These are phyloP conservation scores for Diglossa brunneiventris DNA, from an alignment of 2,113 vertebrate genomes.

Conservation along the genomic window DNA sequence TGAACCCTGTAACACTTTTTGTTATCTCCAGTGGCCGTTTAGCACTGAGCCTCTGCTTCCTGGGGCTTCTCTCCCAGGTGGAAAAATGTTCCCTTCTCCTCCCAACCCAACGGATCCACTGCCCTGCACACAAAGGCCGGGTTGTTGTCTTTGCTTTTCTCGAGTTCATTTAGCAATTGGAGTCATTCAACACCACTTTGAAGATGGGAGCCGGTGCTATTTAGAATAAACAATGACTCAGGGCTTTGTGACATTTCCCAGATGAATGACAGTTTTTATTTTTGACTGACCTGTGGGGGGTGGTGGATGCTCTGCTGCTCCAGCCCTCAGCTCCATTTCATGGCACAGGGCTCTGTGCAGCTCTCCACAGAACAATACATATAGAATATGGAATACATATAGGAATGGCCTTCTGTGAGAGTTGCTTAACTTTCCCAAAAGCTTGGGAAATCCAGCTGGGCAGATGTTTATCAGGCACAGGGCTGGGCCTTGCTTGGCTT, in stretches of 20 bases:
- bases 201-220: not conserved
- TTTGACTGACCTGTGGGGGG: not conserved
- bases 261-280: not conserved
- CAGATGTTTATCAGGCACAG: constrained; percentile 27
- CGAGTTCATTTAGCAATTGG: not conserved
- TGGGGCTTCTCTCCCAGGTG: not conserved
- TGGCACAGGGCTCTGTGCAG: not conserved
- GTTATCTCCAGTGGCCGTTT: not conserved
- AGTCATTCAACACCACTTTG: not conserved
- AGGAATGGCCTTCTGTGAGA: not conserved
- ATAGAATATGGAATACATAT: not conserved
- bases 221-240: not conserved
- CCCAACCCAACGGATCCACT: not conserved
- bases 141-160: not conserved
- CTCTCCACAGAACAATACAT: not conserved
- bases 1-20: not conserved
- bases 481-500: not conserved
- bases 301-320: not conserved
- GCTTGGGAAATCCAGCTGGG: constrained; percentile 14
- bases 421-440: constrained; percentile 36
- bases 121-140: not conserved
- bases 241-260: not conserved
- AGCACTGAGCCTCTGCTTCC: not conserved
- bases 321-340: not conserved
- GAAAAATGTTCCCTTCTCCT: not conserved